Percentiles rank a stretch among this genome's conserved stretches.
These are phyloP conservation scores for Lagria hirta DNA, from an alignment of 2,888 invertebrate genomes.

Conservation along the genomic window DNA sequence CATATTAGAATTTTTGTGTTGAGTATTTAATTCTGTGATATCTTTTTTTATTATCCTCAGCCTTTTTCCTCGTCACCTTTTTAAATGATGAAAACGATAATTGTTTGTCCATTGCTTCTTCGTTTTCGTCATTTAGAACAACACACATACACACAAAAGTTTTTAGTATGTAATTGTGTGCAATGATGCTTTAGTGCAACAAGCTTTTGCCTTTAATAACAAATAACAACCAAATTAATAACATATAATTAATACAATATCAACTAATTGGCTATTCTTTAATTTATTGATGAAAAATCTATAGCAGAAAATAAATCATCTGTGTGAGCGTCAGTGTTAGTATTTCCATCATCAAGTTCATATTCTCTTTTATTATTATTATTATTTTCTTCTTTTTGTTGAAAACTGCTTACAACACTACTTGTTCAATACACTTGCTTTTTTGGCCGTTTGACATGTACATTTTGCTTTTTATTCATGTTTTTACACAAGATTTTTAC, in stretches of 20 bases:
- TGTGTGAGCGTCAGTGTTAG: conserved; percentile 24
- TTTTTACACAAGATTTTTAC: conserved; percentile 7
- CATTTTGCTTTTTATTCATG: conserved; percentile 9
- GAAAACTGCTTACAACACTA: conserved; percentile 8
- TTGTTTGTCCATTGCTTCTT: conserved; percentile 5
- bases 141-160: conserved; percentile 18
- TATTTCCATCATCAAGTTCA: conserved; percentile 17
- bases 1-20: conserved; percentile 36
- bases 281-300: conserved; percentile 11
- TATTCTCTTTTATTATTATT: conserved; percentile 8
- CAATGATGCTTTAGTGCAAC: conserved; percentile 45
- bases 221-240: conserved; percentile 42
- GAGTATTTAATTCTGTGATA: conserved; percentile 10
- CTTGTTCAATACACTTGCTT: not conserved
- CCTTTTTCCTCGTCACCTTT: conserved; percentile 4
- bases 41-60: not conserved
- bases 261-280: conserved; percentile 15
- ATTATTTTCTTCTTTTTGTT: conserved; percentile 3
- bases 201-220: conserved; percentile 36
- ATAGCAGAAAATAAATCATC: conserved; percentile 32
- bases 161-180: conserved; percentile 34
- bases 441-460: too few relatives aligned
- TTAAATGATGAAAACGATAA: not conserved
- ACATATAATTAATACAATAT: conserved; percentile 11
- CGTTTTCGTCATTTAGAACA: conserved; percentile 8